Conservation (phyloP, 2,113 vertebrate genomes). For the Castor canadensis region DNA sequence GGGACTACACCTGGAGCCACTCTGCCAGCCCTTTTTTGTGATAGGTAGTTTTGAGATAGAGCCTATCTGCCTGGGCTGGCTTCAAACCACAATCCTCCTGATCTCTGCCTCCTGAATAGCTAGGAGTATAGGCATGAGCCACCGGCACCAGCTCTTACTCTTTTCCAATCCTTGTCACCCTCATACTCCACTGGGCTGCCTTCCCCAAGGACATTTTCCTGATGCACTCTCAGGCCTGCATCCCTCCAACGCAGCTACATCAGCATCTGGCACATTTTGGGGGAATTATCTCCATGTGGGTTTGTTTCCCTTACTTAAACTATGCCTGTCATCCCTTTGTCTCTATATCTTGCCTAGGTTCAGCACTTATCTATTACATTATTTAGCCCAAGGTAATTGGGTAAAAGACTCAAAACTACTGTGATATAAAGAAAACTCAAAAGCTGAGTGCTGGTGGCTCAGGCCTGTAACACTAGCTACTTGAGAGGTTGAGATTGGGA, state of each 20-base stretch:
- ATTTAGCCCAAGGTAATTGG: neutral
- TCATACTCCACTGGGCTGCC: neutral
- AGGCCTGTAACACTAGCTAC: too few species aligned
- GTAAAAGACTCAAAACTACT: neutral
- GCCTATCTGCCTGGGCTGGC: too few species aligned
- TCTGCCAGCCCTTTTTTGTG: too few species aligned
- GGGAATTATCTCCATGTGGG: neutral
- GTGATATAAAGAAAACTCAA: neutral
- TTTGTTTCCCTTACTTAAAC: neutral
- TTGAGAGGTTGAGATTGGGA: too few species aligned
- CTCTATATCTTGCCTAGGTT: neutral
- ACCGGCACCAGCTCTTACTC: neutral
- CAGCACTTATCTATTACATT: neutral
- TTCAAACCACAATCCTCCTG: too few species aligned
- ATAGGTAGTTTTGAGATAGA: too few species aligned
- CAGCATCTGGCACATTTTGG: accelerated
- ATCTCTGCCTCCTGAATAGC: too few species aligned
- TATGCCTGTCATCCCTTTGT: neutral
- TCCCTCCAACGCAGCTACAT: neutral
- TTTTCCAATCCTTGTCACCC: neutral
- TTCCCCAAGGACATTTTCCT: neutral
- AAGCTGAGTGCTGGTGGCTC: too few species aligned
- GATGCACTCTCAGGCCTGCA: neutral
- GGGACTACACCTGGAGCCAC: too few species aligned
- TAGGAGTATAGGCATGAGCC: too few species aligned